Evolutionary conservation across 1,140 invertebrate genomes (phyloP).

Genomic region (Drosophila funebris): DNA sequence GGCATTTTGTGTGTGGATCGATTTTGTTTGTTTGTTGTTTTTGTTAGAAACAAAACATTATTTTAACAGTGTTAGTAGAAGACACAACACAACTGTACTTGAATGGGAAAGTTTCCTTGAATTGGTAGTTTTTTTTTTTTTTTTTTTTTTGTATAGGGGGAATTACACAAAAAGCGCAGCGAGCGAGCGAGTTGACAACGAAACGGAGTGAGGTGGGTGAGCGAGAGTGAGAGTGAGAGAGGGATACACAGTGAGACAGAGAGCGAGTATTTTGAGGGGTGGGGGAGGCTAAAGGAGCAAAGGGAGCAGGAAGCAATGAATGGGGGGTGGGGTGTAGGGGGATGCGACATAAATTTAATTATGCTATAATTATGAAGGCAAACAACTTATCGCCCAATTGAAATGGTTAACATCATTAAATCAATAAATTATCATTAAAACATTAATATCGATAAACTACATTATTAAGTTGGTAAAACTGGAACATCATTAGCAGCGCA

Average conservation of each 20-base stretch:
- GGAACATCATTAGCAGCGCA: not conserved
- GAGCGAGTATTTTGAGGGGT: not conserved
- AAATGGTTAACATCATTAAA: too few species aligned
- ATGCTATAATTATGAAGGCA: not conserved
- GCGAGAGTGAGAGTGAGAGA: not conserved
- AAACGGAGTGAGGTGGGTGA: constrained; percentile 16
- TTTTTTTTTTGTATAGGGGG: constrained; percentile 1
- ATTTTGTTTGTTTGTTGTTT: constrained; percentile 39
- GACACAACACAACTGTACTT: constrained; percentile 33
- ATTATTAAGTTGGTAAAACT: not conserved
- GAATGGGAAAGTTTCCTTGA: not conserved
- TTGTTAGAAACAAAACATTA: constrained; percentile 64
- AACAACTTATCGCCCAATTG: not conserved
- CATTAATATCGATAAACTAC: not conserved
- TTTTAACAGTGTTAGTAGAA: constrained; percentile 32
- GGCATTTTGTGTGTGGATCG: constrained; percentile 20
- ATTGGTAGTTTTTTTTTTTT: not conserved
- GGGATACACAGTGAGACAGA: not conserved
- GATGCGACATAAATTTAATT: not conserved
- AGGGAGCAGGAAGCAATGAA: too few species aligned
- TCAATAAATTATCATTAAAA: not conserved
- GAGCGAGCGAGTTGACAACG: constrained; percentile 19
- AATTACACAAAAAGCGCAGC: constrained; percentile 35
- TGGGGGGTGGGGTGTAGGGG: not conserved
- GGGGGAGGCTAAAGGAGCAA: not conserved